Percentiles rank a stretch among this genome's conserved stretches.
These are phyloP conservation scores for Pituophis catenifer DNA, from an alignment of 2,113 vertebrate species.

Conservation along the genomic window DNA sequence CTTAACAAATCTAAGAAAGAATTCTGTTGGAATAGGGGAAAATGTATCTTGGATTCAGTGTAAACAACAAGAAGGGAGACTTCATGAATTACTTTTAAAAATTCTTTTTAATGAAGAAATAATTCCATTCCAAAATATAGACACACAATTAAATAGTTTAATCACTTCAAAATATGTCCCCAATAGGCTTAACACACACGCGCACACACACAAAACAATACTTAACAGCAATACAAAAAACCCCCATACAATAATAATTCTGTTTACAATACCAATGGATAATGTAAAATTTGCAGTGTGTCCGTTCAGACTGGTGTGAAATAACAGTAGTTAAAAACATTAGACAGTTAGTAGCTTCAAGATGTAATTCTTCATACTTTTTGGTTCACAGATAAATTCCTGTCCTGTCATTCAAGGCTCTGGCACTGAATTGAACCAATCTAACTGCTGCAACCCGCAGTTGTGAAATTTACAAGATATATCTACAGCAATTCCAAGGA, in stretches of 20 bases:
- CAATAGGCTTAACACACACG: slow-evolving; percentile 74
- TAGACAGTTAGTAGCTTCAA: slow-evolving; percentile 72
- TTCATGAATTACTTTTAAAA: slow-evolving; percentile 74
- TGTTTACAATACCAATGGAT: slow-evolving; percentile 82
- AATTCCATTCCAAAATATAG: slow-evolving; percentile 89
- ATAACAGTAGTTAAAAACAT: slow-evolving; percentile 77
- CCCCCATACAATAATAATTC: slow-evolving; percentile 78
- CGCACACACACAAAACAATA: slow-evolving; percentile 69
- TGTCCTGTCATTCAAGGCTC: slow-evolving; percentile 67
- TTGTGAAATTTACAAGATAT: slow-evolving; percentile 77
- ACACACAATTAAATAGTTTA: slow-evolving; percentile 89
- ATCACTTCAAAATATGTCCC: slow-evolving; percentile 89
- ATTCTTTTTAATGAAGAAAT: slow-evolving; percentile 88
- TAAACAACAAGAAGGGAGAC: slow-evolving; percentile 36
- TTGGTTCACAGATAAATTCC: slow-evolving; percentile 80
- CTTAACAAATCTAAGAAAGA: neutral
- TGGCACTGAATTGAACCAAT: slow-evolving; percentile 67
- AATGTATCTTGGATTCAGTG: slow-evolving; percentile 11
- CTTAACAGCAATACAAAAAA: slow-evolving; percentile 86
- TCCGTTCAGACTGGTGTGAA: slow-evolving; percentile 75
- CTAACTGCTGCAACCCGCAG: slow-evolving; percentile 64
- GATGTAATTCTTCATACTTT: slow-evolving; percentile 67
- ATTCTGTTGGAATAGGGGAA: slow-evolving; percentile 1
- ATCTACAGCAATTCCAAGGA: slow-evolving; percentile 77
- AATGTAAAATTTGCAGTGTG: slow-evolving; percentile 76